Evolutionary conservation across 37 sponge, comb jelly and placozoan species (phyloP).

Genomic region (Halisarca cf. caerulea): DNA sequence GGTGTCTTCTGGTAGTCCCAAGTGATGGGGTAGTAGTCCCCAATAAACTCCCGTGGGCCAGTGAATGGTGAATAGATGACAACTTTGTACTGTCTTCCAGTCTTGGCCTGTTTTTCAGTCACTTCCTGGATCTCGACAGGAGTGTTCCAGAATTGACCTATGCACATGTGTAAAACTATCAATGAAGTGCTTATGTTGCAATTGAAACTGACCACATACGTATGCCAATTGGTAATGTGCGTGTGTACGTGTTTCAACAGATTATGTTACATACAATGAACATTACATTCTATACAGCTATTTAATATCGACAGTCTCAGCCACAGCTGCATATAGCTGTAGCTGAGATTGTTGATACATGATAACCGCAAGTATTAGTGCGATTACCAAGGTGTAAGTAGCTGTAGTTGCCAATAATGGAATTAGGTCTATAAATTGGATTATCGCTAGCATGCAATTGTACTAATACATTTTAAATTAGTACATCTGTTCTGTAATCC

Average conservation of each 20-base stretch:
- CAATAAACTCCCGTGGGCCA: background rate
- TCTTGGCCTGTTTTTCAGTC: background rate
- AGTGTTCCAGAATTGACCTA: conserved; percentile 35
- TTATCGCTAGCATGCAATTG: background rate
- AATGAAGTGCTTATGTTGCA: too few relatives aligned
- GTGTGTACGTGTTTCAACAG: too few relatives aligned
- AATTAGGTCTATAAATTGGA: background rate
- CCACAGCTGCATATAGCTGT: background rate
- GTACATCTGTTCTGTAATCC: background rate
- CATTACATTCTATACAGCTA: too few relatives aligned
- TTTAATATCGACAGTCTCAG: too few relatives aligned
- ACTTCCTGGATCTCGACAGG: background rate
- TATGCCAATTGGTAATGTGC: too few relatives aligned
- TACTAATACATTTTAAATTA: background rate
- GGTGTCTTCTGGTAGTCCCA: conserved; percentile 1
- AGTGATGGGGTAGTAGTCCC: conserved; percentile 6
- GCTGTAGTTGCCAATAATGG: background rate
- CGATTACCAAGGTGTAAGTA: background rate
- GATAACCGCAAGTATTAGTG: background rate
- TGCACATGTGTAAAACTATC: too few relatives aligned
- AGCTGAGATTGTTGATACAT: background rate
- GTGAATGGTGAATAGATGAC: background rate
- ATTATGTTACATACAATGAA: too few relatives aligned
- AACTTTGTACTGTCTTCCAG: background rate
- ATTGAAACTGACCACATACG: too few relatives aligned